Conservation (phyloP, 2,888 invertebrate species). For the Nasonovia ribisnigri region DNA sequence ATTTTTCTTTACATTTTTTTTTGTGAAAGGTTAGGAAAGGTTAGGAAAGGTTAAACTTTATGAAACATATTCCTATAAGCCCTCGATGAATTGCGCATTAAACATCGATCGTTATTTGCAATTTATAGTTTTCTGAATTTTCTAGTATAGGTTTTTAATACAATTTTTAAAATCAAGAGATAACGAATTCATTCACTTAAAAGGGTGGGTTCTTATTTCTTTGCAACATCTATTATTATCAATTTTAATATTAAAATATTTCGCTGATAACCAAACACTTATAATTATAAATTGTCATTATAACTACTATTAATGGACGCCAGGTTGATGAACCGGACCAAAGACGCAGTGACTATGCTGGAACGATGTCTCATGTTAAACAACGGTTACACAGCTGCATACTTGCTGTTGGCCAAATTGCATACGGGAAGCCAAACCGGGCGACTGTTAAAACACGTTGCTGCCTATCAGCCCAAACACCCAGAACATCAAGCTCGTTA, state of each 20-base stretch:
- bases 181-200: not conserved
- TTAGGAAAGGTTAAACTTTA: not conserved
- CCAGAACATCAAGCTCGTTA: conserved; percentile 80
- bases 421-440: conserved; percentile 73
- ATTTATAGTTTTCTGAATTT: not conserved
- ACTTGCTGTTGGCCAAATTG: conserved; percentile 77
- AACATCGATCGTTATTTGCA: not conserved
- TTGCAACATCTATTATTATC: not conserved
- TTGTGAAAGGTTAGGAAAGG: not conserved
- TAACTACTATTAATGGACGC: not conserved
- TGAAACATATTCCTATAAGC: not conserved
- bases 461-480: conserved; percentile 78
- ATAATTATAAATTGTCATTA: too few relatives aligned
- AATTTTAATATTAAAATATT: not conserved
- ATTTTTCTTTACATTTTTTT: not conserved
- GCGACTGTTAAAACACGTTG: conserved; percentile 75
- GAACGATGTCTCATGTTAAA: conserved; percentile 78
- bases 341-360: conserved; percentile 78
- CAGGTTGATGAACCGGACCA: conserved; percentile 78
- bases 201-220: not conserved
- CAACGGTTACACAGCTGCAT: conserved; percentile 79
- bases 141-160: not conserved
- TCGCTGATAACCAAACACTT: not conserved
- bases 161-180: too few relatives aligned
- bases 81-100: not conserved